Evolutionary conservation across 2,888 invertebrate genomes (phyloP), one percentile per base, ranked within the genome.

Genomic region (Lottia gigantea): DNA sequence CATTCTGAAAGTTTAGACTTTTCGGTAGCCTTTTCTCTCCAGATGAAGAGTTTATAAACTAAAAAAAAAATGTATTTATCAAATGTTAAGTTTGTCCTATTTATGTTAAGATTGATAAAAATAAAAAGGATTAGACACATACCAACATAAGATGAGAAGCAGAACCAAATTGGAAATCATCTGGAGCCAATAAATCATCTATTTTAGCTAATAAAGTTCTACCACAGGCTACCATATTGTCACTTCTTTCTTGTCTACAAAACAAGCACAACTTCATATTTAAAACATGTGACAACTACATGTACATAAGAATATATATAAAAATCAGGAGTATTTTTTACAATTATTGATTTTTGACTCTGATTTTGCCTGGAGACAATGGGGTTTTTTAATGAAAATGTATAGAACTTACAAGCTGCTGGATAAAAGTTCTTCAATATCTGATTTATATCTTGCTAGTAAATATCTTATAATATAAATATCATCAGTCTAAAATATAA

Each of bases 191-290:
- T 23, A 84, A 76, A 26, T 78, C 79, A 23, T 80, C 77, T 16
- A 85, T 73, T 65, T 80, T 77, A 23, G 80, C 75, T 8, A 70
- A 70, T 62, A 84, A 77, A 8, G 77, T 78, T 31, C 71, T 71
- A 14, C 83, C 83, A 1, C 78, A 75, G 8, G 82, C 80, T 19
- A 73, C 67, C 66, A 83, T 78, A 55, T 84, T 84, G 46, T 74
- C 76, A 72, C 83, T 83, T 66, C 81, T 74, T 68, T 83, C 83
- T 55, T 81, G 74, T 61, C 84, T 84, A 73, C 12, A 71, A 73
- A 46, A 65, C 2, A 55, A 19, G n/a, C 8, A 67, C 19, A 68
- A 23, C n/a, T 64, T 19, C 19, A 11, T 49, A n/a, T 19, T 49
- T 12, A 55, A 23, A 55, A 40, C 40, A 40, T 40, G 31, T 31